A percentile compares a stretch with the other conserved stretches of the same genome.
These are phyloP conservation scores for Atta colombica DNA, from an alignment of 1,140 invertebrate species.

Conservation along the genomic window DNA sequence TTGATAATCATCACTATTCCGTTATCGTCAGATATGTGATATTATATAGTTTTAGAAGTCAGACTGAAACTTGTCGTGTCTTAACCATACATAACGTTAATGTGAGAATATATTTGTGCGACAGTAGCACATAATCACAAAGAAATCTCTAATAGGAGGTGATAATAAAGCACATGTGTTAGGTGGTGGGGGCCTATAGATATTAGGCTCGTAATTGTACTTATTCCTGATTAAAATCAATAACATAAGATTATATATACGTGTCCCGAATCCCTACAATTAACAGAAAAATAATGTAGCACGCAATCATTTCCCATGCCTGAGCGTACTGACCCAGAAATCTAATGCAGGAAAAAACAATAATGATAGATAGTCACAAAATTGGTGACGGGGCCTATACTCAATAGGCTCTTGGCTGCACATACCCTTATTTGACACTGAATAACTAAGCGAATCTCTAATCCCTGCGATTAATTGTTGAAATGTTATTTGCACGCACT, in stretches of 20 bases:
- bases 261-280: constrained; percentile 43
- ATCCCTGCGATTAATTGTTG: constrained; percentile 39
- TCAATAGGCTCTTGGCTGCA: constrained; percentile 71
- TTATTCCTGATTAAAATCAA: constrained; percentile 32
- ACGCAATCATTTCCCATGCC: constrained; percentile 56
- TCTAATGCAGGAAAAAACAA: constrained; percentile 31
- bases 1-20: constrained; percentile 10
- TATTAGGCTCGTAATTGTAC: constrained; percentile 61
- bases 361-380: constrained; percentile 32
- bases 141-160: background rate
- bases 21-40: constrained; percentile 32
- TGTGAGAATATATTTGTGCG: background rate
- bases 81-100: constrained; percentile 22
- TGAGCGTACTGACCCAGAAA: constrained; percentile 48
- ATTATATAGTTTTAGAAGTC: constrained; percentile 15
- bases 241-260: constrained; percentile 35
- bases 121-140: background rate
- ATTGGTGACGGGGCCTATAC: constrained; percentile 73
- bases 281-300: constrained; percentile 55
- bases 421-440: constrained; percentile 42
- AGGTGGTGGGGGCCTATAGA: constrained; percentile 65
- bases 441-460: constrained; percentile 42
- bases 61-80: background rate
- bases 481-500: constrained; percentile 60
- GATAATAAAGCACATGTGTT: background rate